These are phyloP conservation scores for Polylopha cassiicola DNA, from an alignment of 2,888 invertebrate species.

Conservation along the genomic window DNA sequence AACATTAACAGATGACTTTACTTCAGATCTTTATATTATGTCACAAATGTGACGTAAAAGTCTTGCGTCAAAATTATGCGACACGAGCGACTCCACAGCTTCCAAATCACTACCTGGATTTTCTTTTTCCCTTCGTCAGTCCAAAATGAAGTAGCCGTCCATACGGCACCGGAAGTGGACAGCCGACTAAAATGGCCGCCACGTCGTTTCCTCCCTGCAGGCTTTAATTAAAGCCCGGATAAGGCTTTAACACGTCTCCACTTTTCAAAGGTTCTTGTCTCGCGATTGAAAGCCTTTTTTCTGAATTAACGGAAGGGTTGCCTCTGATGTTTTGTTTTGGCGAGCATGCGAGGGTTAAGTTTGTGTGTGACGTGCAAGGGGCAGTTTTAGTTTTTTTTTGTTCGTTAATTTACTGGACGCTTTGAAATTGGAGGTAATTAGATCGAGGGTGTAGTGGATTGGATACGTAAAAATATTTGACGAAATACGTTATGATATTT, in stretches of 20 bases:
- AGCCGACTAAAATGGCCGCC: slow-evolving; percentile 56
- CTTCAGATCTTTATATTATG: too few relatives aligned
- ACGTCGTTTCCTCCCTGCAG: slow-evolving; percentile 38
- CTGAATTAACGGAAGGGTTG: slow-evolving; percentile 16
- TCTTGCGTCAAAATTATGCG: neutral
- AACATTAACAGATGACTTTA: too few relatives aligned
- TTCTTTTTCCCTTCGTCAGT: slow-evolving; percentile 61
- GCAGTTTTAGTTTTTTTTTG: too few relatives aligned
- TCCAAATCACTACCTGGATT: slow-evolving; percentile 47
- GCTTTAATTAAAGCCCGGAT: slow-evolving; percentile 72
- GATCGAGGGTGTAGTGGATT: too few relatives aligned
- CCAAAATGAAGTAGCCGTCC: slow-evolving; percentile 68
- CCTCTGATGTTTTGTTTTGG: slow-evolving; percentile 5
- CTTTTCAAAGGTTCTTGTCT: slow-evolving; percentile 45
- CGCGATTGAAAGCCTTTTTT: slow-evolving; percentile 44
- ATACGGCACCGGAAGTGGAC: slow-evolving; percentile 67
- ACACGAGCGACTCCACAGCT: slow-evolving; percentile 33
- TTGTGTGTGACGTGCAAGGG: too few relatives aligned
- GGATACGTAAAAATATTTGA: too few relatives aligned
- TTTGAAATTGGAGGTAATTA: too few relatives aligned
- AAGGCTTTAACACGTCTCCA: slow-evolving; percentile 71
- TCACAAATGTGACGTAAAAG: too few relatives aligned
- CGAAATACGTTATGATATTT: too few relatives aligned
- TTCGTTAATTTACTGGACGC: too few relatives aligned
- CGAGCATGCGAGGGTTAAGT: slow-evolving; percentile 13